Base-by-base conservation (phyloP, 1,140 invertebrate genomes). In the Catajapyx aquilonaris region DNA sequence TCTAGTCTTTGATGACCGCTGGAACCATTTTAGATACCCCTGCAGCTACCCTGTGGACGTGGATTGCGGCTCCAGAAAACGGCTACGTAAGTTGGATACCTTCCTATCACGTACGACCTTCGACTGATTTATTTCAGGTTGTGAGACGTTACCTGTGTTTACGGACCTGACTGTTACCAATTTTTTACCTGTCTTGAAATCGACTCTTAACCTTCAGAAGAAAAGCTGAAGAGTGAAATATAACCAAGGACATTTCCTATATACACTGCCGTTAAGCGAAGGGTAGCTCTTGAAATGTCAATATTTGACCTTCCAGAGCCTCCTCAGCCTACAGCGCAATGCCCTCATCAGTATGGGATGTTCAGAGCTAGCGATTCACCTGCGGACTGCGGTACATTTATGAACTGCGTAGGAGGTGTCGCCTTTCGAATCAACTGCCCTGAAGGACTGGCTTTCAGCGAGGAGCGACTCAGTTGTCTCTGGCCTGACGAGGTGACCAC, bases 41-140 rank as follows among this genome's bases (percentile, higher is more conserved):
- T 86, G 83, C 48, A 71, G 76, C 41, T 85, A 85, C 54, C 81
- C 81, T 9, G 73, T 73, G 13, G 79, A 85, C 39, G 73, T 86
- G 3, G 64, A 76, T 38, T 87, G 83, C 52, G 58, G 62, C 3
- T 71, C 70, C 41, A 63, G 80, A 45, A 56, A 71, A 2, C 57
- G 63, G 10, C 59, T 72, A 39, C 81, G 79, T 84, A 59, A 75
- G 72, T 71, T 9, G 7, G 13, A 28, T n/a, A n/a, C n/a, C n/a
- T n/a, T n/a, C n/a, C n/a, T n/a, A n/a, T n/a, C n/a, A n/a, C n/a
- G n/a, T n/a, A n/a, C n/a, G n/a, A n/a, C n/a, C n/a, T n/a, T n/a
- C n/a, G n/a, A n/a, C n/a, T n/a, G n/a, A n/a, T n/a, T n/a, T n/a
- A n/a, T n/a, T n/a, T n/a, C n/a, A n/a, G n/a, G n/a, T n/a, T n/a